Conservation (phyloP, 92 coral and sea anemone species). For the Meandrina meandrites region DNA sequence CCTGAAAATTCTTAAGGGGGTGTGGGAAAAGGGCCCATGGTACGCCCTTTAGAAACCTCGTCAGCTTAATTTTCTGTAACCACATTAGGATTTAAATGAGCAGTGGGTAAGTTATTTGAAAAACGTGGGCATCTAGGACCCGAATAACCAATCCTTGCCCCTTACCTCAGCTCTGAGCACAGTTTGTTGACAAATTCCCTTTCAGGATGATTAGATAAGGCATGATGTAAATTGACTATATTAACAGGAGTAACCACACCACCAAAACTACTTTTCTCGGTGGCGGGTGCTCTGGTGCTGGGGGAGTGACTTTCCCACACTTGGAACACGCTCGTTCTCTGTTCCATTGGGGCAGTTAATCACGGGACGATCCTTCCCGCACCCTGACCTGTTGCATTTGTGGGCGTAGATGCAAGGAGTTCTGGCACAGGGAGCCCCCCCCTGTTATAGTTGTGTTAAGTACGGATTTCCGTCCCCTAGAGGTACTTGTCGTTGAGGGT, state of each 20-base stretch:
- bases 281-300: conserved; percentile 27
- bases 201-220: neutral
- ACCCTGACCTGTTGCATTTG: conserved; percentile 35
- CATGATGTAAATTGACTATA: neutral
- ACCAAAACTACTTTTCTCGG: conserved; percentile 28
- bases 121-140: conserved; percentile 43
- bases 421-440: conserved; percentile 42
- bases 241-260: conserved; percentile 34
- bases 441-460: conserved; percentile 38
- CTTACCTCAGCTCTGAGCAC: neutral
- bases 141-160: too few relatives aligned
- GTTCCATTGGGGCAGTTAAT: conserved; percentile 26
- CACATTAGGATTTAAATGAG: conserved; percentile 30
- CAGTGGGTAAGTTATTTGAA: conserved; percentile 40
- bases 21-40: conserved; percentile 44
- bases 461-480: conserved; percentile 25
- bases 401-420: too few relatives aligned
- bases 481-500: conserved; percentile 44
- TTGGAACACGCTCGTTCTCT: conserved; percentile 12
- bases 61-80: conserved; percentile 36
- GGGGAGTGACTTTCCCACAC: conserved; percentile 35
- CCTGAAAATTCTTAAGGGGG: too few relatives aligned
- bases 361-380: conserved; percentile 49
- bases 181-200: too few relatives aligned
- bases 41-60: conserved; percentile 41